phyloP scores from a whole-genome alignment of 2,113 vertebrate species.

The Pollachius pollachius region DNA sequence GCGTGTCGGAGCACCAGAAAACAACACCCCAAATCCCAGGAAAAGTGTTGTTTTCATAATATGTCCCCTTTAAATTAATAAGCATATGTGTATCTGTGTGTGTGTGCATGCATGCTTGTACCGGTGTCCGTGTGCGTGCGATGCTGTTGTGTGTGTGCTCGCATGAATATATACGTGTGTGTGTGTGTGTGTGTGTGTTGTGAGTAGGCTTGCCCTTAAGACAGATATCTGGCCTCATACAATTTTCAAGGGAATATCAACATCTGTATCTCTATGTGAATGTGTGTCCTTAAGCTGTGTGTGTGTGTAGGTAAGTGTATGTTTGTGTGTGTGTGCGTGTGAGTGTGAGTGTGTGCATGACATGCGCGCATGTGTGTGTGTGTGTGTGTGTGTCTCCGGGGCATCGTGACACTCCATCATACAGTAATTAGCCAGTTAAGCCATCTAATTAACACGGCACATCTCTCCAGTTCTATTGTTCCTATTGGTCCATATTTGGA shows the following conservation, averaged over 20 bases:
- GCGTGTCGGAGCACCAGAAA: too few species aligned
- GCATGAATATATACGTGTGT: neutral
- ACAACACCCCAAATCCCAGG: too few species aligned
- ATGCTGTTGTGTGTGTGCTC: constrained; percentile 7
- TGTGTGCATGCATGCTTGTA: neutral
- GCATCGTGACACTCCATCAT: constrained; percentile 61
- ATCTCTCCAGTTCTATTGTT: constrained; percentile 32
- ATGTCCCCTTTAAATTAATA: too few species aligned
- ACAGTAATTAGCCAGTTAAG: constrained; percentile 62
- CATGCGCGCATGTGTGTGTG: neutral
- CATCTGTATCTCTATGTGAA: too few species aligned
- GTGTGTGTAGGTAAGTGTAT: neutral
- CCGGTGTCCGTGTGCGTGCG: constrained; percentile 9
- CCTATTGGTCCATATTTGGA: constrained; percentile 21
- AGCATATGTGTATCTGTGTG: neutral
- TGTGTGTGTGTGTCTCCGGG: constrained; percentile 24
- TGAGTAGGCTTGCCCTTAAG: too few species aligned
- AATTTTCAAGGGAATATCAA: too few species aligned
- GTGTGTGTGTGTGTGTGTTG: neutral
- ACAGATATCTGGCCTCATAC: too few species aligned
- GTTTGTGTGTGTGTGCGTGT: neutral
- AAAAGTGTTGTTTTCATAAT: too few species aligned
- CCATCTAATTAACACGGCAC: constrained; percentile 58
- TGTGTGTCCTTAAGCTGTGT: too few species aligned
- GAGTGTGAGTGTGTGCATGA: neutral